These are phyloP conservation scores for human (Homo sapiens) DNA, from an alignment of 2,113 vertebrate species.

Conservation along the genomic window DNA sequence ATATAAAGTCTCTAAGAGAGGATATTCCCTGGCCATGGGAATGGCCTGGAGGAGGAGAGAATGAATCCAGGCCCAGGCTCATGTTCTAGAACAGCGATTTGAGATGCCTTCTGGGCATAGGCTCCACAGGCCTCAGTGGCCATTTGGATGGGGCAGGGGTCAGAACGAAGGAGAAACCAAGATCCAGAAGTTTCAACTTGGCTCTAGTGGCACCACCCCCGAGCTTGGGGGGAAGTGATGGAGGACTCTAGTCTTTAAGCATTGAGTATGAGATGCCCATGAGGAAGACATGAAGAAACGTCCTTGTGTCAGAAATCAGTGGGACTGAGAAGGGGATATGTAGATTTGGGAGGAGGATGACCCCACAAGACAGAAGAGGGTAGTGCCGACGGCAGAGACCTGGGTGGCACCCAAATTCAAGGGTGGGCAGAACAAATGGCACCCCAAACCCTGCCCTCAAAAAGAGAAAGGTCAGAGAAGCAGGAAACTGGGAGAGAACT, in stretches of 20 bases:
- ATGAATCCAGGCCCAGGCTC: rapidly evolving
- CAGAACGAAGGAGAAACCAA: neutral
- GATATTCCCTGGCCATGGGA: neutral
- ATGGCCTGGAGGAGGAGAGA: neutral
- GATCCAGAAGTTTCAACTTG: neutral
- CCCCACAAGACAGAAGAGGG: neutral
- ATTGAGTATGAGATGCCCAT: neutral
- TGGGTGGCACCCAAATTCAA: neutral
- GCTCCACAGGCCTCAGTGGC: neutral
- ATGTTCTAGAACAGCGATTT: neutral
- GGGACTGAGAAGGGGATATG: neutral
- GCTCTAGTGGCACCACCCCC: neutral
- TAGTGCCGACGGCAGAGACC: neutral
- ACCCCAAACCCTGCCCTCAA: neutral
- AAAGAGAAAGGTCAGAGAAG: neutral
- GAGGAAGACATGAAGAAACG: neutral
- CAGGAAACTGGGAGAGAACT: neutral
- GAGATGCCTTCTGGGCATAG: neutral
- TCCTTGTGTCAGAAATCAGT: neutral
- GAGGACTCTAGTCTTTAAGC: neutral
- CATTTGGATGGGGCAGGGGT: neutral
- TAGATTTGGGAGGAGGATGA: neutral
- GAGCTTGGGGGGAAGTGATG: neutral
- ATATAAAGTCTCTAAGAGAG: neutral
- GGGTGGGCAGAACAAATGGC: neutral